phyloP scores from a whole-genome alignment of 1,140 invertebrate species.

The Metopolophium dirhodum region DNA sequence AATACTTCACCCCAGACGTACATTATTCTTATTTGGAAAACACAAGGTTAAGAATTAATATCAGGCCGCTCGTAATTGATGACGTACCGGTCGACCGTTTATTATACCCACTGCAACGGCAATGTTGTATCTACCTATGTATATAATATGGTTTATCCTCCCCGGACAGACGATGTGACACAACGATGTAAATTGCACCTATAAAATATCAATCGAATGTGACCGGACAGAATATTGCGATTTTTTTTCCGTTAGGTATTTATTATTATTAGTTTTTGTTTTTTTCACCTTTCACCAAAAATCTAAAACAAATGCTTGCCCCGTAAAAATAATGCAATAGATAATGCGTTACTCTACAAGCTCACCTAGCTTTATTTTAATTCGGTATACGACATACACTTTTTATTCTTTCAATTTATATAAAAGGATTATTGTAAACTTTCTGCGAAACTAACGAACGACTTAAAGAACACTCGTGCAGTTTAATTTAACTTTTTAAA shows the following conservation, averaged over 20 bases:
- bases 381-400: background rate
- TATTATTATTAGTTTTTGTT: background rate
- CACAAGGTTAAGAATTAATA: conserved; percentile 47
- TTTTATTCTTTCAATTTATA: conserved; percentile 9
- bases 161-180: background rate
- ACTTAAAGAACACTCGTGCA: background rate
- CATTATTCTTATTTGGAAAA: conserved; percentile 22
- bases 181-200: background rate
- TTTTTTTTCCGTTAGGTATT: background rate
- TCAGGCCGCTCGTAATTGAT: conserved; percentile 28
- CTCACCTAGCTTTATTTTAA: background rate
- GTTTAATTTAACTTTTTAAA: conserved; percentile 46
- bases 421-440: conserved; percentile 25
- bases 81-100: conserved; percentile 10
- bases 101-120: background rate
- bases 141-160: background rate
- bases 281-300: background rate
- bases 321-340: background rate
- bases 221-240: background rate
- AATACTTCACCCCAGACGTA: background rate
- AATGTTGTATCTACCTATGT: background rate
- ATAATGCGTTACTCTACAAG: background rate
- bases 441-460: conserved; percentile 26
- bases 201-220: background rate
- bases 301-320: background rate